phyloP scores from a whole-genome alignment of 2,113 vertebrate species.

The Corydoras sp. region DNA sequence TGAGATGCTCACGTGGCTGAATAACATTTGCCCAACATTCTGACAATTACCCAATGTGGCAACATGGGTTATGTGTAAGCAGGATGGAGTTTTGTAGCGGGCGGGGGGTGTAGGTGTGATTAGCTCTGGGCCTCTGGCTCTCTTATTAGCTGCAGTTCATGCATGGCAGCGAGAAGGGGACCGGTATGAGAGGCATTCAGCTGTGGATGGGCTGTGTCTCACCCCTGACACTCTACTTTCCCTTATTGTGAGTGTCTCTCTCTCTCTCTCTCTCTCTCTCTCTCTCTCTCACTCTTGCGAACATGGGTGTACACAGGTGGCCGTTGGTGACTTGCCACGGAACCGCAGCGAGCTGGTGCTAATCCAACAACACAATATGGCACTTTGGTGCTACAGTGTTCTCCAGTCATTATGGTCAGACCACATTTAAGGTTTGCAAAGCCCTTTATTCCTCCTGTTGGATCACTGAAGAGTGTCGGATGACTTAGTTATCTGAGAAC shows the following conservation, averaged over 20 bases:
- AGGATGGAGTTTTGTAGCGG: background rate
- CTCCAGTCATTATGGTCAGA: background rate
- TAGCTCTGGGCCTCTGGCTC: slow-evolving; percentile 26
- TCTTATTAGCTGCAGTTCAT: slow-evolving; percentile 54
- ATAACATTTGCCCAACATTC: too few species aligned
- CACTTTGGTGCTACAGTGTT: slow-evolving; percentile 15
- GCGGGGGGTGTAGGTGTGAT: slow-evolving; percentile 8
- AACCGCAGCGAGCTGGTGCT: slow-evolving; percentile 36
- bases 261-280: slow-evolving; percentile 22
- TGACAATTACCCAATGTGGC: background rate
- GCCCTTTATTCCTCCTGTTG: background rate
- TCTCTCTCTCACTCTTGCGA: slow-evolving; percentile 6
- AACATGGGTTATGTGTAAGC: slow-evolving; percentile 21
- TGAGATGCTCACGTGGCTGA: too few species aligned
- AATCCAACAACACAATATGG: slow-evolving; percentile 35
- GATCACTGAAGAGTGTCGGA: background rate
- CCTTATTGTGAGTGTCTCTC: background rate
- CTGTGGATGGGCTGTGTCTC: slow-evolving; percentile 52
- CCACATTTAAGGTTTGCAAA: slow-evolving; percentile 2
- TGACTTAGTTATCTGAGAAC: background rate
- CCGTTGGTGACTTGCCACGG: slow-evolving; percentile 26
- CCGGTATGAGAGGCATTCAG: slow-evolving; percentile 57
- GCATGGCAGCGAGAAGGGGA: slow-evolving; percentile 21
- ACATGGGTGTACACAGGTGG: slow-evolving; percentile 41
- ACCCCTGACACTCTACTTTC: slow-evolving; percentile 35